These are phyloP conservation scores for Charanyca ferruginea DNA, from an alignment of 2,888 invertebrate genomes.

Conservation along the genomic window DNA sequence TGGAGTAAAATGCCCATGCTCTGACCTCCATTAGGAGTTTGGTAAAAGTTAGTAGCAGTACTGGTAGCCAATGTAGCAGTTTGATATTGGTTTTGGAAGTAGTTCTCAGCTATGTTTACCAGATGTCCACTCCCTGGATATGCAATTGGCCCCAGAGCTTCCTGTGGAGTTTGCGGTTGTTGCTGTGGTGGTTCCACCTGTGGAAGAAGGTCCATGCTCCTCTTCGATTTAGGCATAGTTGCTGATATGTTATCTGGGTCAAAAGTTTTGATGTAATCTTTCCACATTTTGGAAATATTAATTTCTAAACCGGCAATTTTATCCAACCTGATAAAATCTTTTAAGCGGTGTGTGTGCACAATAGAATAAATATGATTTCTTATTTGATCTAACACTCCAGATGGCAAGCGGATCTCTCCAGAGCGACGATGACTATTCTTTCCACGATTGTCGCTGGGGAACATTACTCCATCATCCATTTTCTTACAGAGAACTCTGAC, in stretches of 20 bases:
- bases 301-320: constrained; percentile 91
- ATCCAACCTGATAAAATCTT: constrained; percentile 89
- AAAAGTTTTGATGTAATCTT: constrained; percentile 90
- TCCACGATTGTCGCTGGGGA: constrained; percentile 90
- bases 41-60: constrained; percentile 85
- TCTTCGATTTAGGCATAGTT: constrained; percentile 88
- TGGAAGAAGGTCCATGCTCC: constrained; percentile 77
- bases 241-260: constrained; percentile 89
- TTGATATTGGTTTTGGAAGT: constrained; percentile 89
- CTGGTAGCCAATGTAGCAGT: constrained; percentile 80
- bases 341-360: constrained; percentile 88
- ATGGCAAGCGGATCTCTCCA: constrained; percentile 88
- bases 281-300: constrained; percentile 91
- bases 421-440: constrained; percentile 89
- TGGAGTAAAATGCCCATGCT: constrained; percentile 87
- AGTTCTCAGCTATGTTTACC: constrained; percentile 88
- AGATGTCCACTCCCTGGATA: constrained; percentile 88
- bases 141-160: constrained; percentile 79
- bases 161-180: constrained; percentile 74
- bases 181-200: constrained; percentile 72
- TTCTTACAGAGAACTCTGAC: constrained; percentile 91
- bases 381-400: constrained; percentile 88
- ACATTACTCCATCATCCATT: constrained; percentile 91
- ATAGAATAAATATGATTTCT: constrained; percentile 90
- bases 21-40: constrained; percentile 83